These are phyloP conservation scores for Octodonta nipae DNA, from an alignment of 2,888 invertebrate species.

Conservation along the genomic window DNA sequence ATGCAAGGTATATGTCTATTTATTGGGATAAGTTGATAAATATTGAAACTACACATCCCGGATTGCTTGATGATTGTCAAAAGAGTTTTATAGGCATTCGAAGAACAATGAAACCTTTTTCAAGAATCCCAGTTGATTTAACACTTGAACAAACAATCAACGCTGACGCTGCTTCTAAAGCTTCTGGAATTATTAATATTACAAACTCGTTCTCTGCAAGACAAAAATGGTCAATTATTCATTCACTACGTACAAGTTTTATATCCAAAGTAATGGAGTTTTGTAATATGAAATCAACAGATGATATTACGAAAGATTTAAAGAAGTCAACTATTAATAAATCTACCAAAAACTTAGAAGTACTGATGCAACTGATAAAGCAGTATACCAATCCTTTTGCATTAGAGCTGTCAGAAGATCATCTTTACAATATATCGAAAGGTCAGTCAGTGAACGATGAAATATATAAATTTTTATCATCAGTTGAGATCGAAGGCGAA, in stretches of 20 bases:
- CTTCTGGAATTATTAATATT: slow-evolving; percentile 16
- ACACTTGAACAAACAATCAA: slow-evolving; percentile 14
- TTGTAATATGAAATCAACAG: slow-evolving; percentile 9
- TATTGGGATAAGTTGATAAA: slow-evolving; percentile 13
- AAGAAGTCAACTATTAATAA: slow-evolving; percentile 11
- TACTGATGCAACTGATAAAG: slow-evolving; percentile 11
- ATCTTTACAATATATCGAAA: slow-evolving; percentile 17
- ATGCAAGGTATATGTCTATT: slow-evolving; percentile 11
- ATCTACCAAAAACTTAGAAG: slow-evolving; percentile 12
- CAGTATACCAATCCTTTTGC: slow-evolving; percentile 17
- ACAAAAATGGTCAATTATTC: slow-evolving; percentile 15
- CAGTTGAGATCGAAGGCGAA: slow-evolving; percentile 16
- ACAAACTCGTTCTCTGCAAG: slow-evolving; percentile 16
- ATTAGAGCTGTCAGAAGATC: slow-evolving; percentile 12
- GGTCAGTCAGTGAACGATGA: slow-evolving; percentile 16
- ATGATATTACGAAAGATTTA: slow-evolving; percentile 16
- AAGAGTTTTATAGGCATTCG: no score
- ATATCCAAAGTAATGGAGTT: slow-evolving; percentile 9
- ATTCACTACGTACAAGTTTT: slow-evolving; percentile 14
- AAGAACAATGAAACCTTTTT: slow-evolving; percentile 14
- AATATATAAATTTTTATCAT: slow-evolving; percentile 16
- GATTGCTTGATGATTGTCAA: slow-evolving; percentile 8
- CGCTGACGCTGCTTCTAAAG: slow-evolving; percentile 12
- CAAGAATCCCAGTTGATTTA: slow-evolving; percentile 17
- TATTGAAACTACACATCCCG: slow-evolving; percentile 12